These are phyloP conservation scores for Leptinotarsa peninsularis DNA, from an alignment of 2,888 invertebrate genomes.

Conservation along the genomic window DNA sequence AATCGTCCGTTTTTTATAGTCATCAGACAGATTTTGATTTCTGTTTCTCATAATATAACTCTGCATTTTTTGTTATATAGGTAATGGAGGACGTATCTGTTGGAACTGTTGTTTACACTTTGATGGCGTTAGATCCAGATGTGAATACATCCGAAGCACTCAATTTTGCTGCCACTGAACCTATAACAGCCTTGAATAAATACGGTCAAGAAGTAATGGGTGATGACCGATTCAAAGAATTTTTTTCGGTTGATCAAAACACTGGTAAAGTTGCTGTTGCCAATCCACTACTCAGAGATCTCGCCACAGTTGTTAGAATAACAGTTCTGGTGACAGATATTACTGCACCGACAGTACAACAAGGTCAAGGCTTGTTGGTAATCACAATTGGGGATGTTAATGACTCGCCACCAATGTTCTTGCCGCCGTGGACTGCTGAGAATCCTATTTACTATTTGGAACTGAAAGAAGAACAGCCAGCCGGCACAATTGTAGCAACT, in stretches of 20 bases:
- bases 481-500: slow-evolving; percentile 81
- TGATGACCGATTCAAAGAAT: slow-evolving; percentile 70
- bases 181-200: slow-evolving; percentile 83
- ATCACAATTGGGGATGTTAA: slow-evolving; percentile 80
- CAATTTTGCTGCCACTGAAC: slow-evolving; percentile 75
- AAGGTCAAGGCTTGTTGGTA: slow-evolving; percentile 78
- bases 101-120: slow-evolving; percentile 77
- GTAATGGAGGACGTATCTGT: slow-evolving; percentile 82
- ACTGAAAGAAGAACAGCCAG: slow-evolving; percentile 85
- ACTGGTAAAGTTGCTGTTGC: slow-evolving; percentile 76
- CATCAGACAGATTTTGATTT: no score
- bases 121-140: slow-evolving; percentile 85
- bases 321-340: slow-evolving; percentile 85
- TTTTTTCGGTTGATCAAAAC: slow-evolving; percentile 74
- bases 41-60: neutral
- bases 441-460: slow-evolving; percentile 75
- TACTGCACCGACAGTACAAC: slow-evolving; percentile 81
- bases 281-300: slow-evolving; percentile 73
- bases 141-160: slow-evolving; percentile 77
- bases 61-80: slow-evolving; percentile 56
- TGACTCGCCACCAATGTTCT: slow-evolving; percentile 77
- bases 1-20: no score
- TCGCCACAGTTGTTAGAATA: slow-evolving; percentile 81
- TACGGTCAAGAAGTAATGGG: slow-evolving; percentile 78
- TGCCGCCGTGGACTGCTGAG: slow-evolving; percentile 78